Percentiles rank a stretch among this genome's conserved stretches.
phyloP scores from a whole-genome alignment of 2,888 invertebrate species.

The Orgyia antiqua region DNA sequence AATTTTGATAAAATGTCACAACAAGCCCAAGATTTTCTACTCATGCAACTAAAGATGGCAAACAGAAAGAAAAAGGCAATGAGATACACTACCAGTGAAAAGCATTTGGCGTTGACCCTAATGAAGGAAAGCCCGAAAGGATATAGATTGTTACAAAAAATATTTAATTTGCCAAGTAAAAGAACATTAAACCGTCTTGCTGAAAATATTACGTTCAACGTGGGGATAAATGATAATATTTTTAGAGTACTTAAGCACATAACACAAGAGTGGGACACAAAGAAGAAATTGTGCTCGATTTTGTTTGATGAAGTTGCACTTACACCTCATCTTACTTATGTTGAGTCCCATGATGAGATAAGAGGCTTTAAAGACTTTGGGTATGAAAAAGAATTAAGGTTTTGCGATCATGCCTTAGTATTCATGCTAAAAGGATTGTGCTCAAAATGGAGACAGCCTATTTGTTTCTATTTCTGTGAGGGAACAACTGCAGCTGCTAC shows the following conservation, averaged over 20 bases:
- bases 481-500: constrained; percentile 15
- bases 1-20: neutral
- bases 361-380: constrained; percentile 16
- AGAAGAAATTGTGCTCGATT: constrained; percentile 16
- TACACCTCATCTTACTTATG: constrained; percentile 13
- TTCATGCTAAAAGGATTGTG: constrained; percentile 21
- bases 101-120: neutral
- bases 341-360: no score
- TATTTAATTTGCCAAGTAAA: neutral
- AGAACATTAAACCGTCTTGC: neutral
- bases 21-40: neutral
- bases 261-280: constrained; percentile 1
- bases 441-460: constrained; percentile 12
- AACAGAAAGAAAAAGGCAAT: neutral
- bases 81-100: neutral
- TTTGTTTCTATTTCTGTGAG: constrained; percentile 25
- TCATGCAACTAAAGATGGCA: neutral
- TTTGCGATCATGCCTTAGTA: constrained; percentile 20
- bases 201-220: no score
- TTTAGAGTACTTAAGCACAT: neutral
- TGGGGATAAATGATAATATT: neutral
- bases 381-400: constrained; percentile 6
- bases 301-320: constrained; percentile 24
- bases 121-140: no score
- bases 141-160: no score